phyloP scores from a whole-genome alignment of 37 sponge, comb jelly and placozoan species.

The Geodia barretti region DNA sequence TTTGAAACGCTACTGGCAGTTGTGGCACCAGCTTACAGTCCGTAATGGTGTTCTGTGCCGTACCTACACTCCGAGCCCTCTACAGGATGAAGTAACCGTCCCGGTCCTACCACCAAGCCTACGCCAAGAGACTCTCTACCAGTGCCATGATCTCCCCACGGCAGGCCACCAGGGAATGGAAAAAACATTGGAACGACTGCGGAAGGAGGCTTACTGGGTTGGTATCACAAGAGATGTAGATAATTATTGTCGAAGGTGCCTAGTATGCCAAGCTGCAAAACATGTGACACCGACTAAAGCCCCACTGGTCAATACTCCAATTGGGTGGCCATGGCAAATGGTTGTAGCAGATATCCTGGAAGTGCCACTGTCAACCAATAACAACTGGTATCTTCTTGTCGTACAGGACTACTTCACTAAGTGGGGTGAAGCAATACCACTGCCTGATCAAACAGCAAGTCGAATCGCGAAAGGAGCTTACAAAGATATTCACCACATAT shows the following conservation, averaged over 20 bases:
- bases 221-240: slow-evolving; percentile 45
- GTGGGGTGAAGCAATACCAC: slow-evolving; percentile 60
- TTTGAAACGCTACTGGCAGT: slow-evolving; percentile 39
- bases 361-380: slow-evolving; percentile 40
- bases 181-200: slow-evolving; percentile 48
- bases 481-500: slow-evolving; percentile 12
- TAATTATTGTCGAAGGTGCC: slow-evolving; percentile 43
- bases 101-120: slow-evolving; percentile 26
- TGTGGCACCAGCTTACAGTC: slow-evolving; percentile 42
- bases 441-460: slow-evolving; percentile 49
- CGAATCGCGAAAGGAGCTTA: slow-evolving; percentile 16
- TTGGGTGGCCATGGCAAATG: slow-evolving; percentile 44
- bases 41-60: slow-evolving; percentile 53
- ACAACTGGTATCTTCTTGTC: slow-evolving; percentile 54
- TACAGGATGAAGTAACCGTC: neutral
- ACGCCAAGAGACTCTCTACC: slow-evolving; percentile 2
- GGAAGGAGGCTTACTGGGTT: slow-evolving; percentile 50
- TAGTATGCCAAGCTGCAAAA: slow-evolving; percentile 33
- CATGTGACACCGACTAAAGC: slow-evolving; percentile 5
- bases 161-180: slow-evolving; percentile 65
- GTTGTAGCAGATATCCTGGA: slow-evolving; percentile 55
- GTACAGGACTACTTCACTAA: slow-evolving; percentile 61
- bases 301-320: slow-evolving; percentile 5
- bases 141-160: slow-evolving; percentile 15
- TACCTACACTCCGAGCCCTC: slow-evolving; percentile 25